Evolutionary conservation across 1,140 invertebrate genomes (phyloP).

Genomic region (Drosophila trapezifrons): DNA sequence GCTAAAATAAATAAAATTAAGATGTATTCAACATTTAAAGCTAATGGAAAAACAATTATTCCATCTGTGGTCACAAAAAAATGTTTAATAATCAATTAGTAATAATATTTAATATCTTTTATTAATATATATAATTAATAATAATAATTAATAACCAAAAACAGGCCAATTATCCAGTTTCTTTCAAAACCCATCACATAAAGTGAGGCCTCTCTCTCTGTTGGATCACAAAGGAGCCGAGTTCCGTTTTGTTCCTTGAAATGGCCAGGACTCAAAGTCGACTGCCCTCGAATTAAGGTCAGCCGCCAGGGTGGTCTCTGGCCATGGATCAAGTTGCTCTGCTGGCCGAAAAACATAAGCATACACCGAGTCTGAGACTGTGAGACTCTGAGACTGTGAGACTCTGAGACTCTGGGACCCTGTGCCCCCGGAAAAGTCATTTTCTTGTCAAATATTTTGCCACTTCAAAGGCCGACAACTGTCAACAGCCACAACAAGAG

Average conservation of each 20-base stretch:
- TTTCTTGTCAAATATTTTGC: conserved; percentile 80
- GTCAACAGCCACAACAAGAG: conserved; percentile 51
- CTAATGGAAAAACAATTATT: no score
- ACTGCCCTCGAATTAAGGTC: conserved; percentile 21
- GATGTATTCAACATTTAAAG: not conserved
- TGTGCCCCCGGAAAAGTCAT: conserved; percentile 56
- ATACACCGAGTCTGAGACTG: no score
- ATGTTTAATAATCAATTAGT: no score
- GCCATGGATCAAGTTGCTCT: conserved; percentile 22
- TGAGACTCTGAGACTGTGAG: no score
- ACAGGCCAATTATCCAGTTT: not conserved
- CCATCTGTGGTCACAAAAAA: no score
- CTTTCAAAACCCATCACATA: not conserved
- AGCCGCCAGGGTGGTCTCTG: not conserved
- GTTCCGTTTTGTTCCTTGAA: conserved; percentile 1
- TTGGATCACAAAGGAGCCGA: not conserved
- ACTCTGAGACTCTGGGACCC: no score
- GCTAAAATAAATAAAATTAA: no score
- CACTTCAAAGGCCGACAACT: conserved; percentile 76
- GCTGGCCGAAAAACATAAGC: conserved; percentile 26
- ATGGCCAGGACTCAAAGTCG: conserved; percentile 19
- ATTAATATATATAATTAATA: no score
- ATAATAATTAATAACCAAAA: not conserved
- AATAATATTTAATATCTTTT: no score
- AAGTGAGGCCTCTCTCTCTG: not conserved